Evolutionary conservation across 2,888 invertebrate species (phyloP).

Genomic region (Pandemis heparana): DNA sequence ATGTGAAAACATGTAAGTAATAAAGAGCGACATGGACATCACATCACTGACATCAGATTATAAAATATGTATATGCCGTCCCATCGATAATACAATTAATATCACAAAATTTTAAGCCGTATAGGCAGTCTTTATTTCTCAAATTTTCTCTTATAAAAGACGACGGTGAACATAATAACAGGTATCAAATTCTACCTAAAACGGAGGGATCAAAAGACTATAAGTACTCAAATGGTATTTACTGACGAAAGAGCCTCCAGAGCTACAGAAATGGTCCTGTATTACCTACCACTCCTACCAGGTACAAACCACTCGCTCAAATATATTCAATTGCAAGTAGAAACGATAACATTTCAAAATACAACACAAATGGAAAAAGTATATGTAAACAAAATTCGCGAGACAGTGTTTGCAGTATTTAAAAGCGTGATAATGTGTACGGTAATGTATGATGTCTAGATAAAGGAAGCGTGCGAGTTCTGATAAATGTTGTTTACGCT

Average conservation of each 20-base stretch:
- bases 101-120: neutral
- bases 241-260: neutral
- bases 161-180: no score
- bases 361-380: neutral
- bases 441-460: neutral
- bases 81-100: neutral
- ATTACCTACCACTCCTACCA: neutral
- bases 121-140: neutral
- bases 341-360: neutral
- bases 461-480: constrained; percentile 9
- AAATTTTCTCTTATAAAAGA: no score
- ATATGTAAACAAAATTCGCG: neutral
- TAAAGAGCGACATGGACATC: neutral
- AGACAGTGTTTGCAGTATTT: constrained; percentile 3
- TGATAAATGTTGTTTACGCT: neutral
- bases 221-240: no score
- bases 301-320: neutral
- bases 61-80: neutral
- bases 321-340: neutral
- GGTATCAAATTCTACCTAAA: no score
- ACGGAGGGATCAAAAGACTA: no score
- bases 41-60: neutral
- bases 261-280: neutral
- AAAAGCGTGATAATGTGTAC: neutral
- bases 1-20: neutral